Conservation (phyloP, 1,140 invertebrate genomes). For the Euura saliciscinereae region DNA sequence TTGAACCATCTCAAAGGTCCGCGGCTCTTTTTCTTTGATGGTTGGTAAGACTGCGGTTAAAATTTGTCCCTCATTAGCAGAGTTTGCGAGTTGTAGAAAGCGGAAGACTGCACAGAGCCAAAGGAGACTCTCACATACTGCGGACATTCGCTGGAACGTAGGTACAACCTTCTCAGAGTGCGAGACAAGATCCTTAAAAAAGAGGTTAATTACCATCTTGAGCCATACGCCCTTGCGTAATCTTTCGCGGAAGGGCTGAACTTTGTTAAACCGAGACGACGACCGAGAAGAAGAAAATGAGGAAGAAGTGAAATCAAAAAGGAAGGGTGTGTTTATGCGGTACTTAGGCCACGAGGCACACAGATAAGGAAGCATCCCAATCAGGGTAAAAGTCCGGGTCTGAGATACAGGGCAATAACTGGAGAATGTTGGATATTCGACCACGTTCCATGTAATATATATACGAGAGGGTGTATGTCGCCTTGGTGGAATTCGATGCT, state of each 20-base stretch:
- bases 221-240: neutral
- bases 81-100: neutral
- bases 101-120: neutral
- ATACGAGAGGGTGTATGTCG: neutral
- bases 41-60: neutral
- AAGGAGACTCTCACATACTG: neutral
- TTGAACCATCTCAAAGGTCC: neutral
- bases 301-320: neutral
- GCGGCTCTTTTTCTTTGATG: neutral
- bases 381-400: neutral
- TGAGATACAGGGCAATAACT: neutral
- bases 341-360: neutral
- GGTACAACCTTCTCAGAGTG: too few species aligned
- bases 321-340: neutral
- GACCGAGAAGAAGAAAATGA: neutral
- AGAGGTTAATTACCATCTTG: neutral
- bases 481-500: neutral
- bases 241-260: neutral
- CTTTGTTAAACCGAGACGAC: neutral
- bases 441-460: neutral
- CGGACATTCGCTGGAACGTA: neutral
- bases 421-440: conserved; percentile 1
- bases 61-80: neutral
- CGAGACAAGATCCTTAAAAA: neutral
- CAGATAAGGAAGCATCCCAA: neutral